Conservation (phyloP, 1,140 invertebrate genomes). For the Hylaeus volcanicus region DNA sequence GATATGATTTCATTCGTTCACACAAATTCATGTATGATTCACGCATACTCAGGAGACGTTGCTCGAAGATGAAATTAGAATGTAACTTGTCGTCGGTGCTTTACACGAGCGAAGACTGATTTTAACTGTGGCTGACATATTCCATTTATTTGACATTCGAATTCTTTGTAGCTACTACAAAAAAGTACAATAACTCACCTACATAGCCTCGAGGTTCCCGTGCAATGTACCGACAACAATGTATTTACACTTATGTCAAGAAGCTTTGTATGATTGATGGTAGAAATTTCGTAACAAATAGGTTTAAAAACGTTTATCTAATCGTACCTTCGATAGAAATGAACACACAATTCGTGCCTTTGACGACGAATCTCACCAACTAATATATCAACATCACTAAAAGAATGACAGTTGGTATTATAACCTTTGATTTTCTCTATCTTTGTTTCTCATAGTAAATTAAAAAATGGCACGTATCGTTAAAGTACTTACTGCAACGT, state of each 20-base stretch:
- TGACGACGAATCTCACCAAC: background rate
- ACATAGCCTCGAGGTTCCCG: background rate
- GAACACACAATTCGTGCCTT: background rate
- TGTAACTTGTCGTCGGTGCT: background rate
- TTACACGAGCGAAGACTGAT: background rate
- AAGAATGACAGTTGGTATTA: background rate
- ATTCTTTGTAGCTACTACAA: no score
- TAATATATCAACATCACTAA: background rate
- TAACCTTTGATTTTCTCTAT: background rate
- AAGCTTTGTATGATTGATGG: background rate
- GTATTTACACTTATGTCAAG: background rate
- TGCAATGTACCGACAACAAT: background rate
- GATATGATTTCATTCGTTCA: constrained; percentile 42
- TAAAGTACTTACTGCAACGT: background rate
- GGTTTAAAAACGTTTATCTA: background rate
- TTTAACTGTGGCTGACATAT: background rate
- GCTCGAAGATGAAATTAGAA: constrained; percentile 6
- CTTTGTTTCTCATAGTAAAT: background rate
- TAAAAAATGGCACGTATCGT: background rate
- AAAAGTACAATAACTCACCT: no score
- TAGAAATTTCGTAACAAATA: background rate
- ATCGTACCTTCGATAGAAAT: background rate
- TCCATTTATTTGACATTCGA: no score
- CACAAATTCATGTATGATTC: background rate
- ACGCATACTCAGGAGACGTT: background rate